Evolutionary conservation across 2,113 vertebrate genomes (phyloP), one percentile per base, ranked within the genome.

Genomic region (Odontesthes bonariensis): DNA sequence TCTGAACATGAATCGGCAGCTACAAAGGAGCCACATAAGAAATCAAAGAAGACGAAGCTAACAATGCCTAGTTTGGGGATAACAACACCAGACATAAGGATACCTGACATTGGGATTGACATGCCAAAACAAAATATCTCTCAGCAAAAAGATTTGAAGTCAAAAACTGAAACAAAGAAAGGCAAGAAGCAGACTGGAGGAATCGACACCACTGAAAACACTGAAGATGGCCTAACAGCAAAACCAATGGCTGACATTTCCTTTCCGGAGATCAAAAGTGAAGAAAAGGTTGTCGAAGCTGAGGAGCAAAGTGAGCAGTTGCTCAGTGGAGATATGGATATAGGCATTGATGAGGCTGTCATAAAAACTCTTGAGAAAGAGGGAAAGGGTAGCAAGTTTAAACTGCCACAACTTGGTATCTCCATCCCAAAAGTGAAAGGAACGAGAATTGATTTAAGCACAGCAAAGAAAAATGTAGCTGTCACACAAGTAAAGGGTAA

Each of bases 81-180:
- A 27, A 14, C 71, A 62, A 89, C 86, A 78, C 82, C 86, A 70
- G 86, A 89, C 19, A 89, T 88, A 63, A 85, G n/a, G 59, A 78
- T 89, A 6, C 81, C 88, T 62, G 73, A 90, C 27, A 51, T 92
- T 79, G 79, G 77, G 44, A 81, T 85, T 80, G 75, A 87, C 35
- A 82, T 91, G 8, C 79, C 82, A 65, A 91, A 88, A 77, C 73
- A 67, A 78, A 69, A 40, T 35, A 13, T 68, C 58, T 61, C 47
- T 35, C 27, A 72, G 64, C 58, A 87, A 66, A 68, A 79, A 64
- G 40, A 16, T 32, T 20, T n/a, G 3, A 27, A 65, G 31, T 38
- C 75, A 57, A 52, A 61, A 75, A 77, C 22, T 20, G 73, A 79
- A 53, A 56, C 10, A 19, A 40, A 9, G 31, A 73, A 65, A 58